Conservation (phyloP, 2,113 vertebrate species). For the Dromas ardeola region DNA sequence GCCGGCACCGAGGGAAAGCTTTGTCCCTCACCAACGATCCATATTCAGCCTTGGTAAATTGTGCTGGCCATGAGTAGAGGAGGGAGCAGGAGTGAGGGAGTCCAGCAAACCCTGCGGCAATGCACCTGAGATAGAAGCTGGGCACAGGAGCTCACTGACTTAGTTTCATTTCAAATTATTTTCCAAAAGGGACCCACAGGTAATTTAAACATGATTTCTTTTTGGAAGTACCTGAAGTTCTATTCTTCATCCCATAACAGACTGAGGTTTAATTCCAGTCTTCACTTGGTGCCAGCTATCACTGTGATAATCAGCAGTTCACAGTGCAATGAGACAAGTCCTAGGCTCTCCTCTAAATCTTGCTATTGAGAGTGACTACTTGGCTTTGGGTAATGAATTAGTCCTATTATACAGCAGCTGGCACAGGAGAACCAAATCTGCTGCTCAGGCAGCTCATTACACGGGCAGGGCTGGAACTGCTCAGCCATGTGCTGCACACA, state of each 20-base stretch:
- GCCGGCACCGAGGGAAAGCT: neutral
- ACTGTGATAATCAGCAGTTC: neutral
- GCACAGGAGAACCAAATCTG: slow-evolving; percentile 42
- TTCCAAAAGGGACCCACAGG: neutral
- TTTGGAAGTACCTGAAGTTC: neutral
- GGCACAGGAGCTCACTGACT: neutral
- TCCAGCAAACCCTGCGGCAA: neutral
- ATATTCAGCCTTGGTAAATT: neutral
- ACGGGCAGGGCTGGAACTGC: slow-evolving; percentile 12
- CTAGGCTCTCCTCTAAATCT: slow-evolving; percentile 23
- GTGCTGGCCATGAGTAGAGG: neutral
- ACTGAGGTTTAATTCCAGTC: neutral
- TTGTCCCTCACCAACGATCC: neutral
- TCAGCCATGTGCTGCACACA: neutral
- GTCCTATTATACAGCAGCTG: slow-evolving; percentile 61
- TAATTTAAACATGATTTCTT: neutral
- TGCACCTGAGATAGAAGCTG: neutral
- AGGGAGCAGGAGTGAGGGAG: neutral
- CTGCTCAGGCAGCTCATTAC: slow-evolving; percentile 41
- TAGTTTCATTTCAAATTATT: neutral
- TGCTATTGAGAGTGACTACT: slow-evolving; percentile 59
- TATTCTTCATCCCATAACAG: neutral
- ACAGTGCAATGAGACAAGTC: neutral
- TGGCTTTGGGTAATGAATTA: slow-evolving; percentile 56
- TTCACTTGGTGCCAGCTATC: neutral